These are phyloP conservation scores for Daboia siamensis DNA, from an alignment of 2,113 vertebrate species.

Conservation along the genomic window DNA sequence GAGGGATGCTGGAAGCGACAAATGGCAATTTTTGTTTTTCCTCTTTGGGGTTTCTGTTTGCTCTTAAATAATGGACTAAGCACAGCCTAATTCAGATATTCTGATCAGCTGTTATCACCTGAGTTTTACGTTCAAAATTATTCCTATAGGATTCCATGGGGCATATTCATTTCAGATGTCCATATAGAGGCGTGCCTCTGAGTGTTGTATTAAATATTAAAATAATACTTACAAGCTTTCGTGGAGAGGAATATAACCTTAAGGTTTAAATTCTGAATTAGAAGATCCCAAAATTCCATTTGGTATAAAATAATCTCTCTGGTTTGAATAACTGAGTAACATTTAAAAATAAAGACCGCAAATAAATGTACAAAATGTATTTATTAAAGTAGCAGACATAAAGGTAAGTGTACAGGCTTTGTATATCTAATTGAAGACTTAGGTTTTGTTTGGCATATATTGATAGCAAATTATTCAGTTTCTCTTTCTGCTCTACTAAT, in stretches of 20 bases:
- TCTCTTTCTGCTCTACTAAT: not conserved
- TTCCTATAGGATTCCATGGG: not conserved
- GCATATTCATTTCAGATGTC: not conserved
- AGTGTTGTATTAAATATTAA: not conserved
- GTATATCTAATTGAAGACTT: not conserved
- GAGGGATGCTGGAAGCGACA: not conserved
- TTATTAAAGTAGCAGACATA: conserved; percentile 47
- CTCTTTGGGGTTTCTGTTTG: not conserved
- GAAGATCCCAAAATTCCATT: not conserved
- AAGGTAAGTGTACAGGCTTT: not conserved
- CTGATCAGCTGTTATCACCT: not conserved
- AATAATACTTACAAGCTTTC: not conserved
- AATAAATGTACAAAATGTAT: conserved; percentile 16
- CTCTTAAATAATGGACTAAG: not conserved
- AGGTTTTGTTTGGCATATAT: conserved; percentile 9
- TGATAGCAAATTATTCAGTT: not conserved
- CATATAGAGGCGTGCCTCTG: not conserved
- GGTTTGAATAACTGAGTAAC: not conserved
- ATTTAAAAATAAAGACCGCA: not conserved
- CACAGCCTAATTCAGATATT: not conserved
- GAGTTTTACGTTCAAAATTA: not conserved
- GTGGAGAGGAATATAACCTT: not conserved
- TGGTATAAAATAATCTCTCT: not conserved
- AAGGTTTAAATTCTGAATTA: not conserved
- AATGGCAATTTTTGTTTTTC: not conserved